These are phyloP conservation scores for Rhineura floridana DNA, from an alignment of 2,113 vertebrate species.

Conservation along the genomic window DNA sequence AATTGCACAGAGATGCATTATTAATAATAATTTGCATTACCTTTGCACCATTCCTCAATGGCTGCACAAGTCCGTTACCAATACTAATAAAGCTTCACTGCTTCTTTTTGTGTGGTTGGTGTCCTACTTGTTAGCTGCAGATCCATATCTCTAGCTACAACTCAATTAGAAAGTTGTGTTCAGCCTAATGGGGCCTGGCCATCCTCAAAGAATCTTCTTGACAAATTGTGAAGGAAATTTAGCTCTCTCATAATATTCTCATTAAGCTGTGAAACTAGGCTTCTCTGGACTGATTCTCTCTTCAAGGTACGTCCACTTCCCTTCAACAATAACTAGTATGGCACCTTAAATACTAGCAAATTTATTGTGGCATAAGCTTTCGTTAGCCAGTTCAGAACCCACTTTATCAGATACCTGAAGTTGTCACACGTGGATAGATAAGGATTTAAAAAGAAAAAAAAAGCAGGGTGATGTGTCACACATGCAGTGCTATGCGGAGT, in stretches of 20 bases:
- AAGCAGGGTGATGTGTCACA: too few species aligned
- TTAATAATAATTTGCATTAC: constrained; percentile 7
- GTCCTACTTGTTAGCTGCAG: background rate
- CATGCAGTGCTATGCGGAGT: too few species aligned
- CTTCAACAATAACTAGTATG: background rate
- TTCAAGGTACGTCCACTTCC: background rate
- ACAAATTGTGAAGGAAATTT: background rate
- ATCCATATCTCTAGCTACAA: background rate
- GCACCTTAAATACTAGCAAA: background rate
- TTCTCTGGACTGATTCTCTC: background rate
- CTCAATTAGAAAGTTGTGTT: background rate
- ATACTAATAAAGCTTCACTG: background rate
- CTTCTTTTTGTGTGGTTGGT: background rate
- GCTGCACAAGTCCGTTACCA: background rate
- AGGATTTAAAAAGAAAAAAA: too few species aligned
- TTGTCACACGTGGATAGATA: too few species aligned
- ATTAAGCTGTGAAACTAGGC: background rate
- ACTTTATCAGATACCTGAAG: background rate
- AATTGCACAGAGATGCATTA: background rate
- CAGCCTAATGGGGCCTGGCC: background rate
- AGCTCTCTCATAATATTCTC: background rate
- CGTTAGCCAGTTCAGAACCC: background rate
- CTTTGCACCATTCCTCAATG: background rate
- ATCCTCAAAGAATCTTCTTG: background rate
- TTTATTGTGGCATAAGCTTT: background rate